phyloP scores from a whole-genome alignment of 2,113 vertebrate genomes.

The Sakesphorus luctuosus region DNA sequence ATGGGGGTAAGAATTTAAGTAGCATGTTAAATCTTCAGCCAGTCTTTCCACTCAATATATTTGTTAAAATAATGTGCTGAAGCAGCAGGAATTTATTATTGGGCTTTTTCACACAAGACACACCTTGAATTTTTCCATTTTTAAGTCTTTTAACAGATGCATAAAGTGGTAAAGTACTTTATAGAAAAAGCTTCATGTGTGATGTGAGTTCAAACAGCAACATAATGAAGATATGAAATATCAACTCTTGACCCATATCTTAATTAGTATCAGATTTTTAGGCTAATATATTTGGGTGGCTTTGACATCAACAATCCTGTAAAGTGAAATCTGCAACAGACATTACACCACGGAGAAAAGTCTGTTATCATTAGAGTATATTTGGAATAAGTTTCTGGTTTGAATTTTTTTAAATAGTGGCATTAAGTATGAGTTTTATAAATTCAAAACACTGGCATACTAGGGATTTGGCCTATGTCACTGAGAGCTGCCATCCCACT shows the following conservation, averaged over 20 bases:
- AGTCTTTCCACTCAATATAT: slow-evolving; percentile 58
- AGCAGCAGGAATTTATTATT: slow-evolving; percentile 60
- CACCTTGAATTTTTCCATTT: slow-evolving; percentile 59
- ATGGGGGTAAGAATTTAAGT: slow-evolving; percentile 51
- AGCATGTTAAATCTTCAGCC: slow-evolving; percentile 42
- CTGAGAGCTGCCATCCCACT: background rate
- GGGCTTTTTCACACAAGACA: slow-evolving; percentile 36
- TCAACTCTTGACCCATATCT: background rate
- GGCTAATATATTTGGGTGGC: background rate
- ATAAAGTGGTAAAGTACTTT: background rate
- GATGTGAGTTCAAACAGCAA: background rate
- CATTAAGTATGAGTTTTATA: background rate
- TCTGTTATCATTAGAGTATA: background rate
- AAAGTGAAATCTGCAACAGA: background rate
- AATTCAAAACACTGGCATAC: background rate
- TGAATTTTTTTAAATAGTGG: background rate
- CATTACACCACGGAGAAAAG: background rate
- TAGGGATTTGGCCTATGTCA: background rate
- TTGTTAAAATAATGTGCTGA: slow-evolving; percentile 61
- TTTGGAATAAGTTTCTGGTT: background rate
- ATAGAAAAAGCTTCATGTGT: background rate
- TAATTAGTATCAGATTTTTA: background rate
- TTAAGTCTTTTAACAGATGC: slow-evolving; percentile 51
- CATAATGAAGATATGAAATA: background rate
- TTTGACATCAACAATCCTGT: background rate